Evolutionary conservation across 2,113 vertebrate species (phyloP), one percentile per base, ranked within the genome.

Genomic region (Apodemus sylvaticus): DNA sequence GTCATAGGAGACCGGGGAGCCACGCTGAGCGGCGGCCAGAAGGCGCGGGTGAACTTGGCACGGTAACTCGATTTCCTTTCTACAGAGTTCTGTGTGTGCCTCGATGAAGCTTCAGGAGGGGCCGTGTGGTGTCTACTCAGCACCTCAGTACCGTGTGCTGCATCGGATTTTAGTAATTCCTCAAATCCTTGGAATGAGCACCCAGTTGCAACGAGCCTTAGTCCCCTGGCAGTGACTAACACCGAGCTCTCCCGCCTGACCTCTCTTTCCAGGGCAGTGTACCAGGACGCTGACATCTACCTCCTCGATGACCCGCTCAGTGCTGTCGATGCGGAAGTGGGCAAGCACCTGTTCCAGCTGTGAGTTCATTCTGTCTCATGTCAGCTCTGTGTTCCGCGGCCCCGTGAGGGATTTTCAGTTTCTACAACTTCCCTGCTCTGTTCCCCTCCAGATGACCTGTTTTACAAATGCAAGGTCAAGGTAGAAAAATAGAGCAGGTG

Each of bases 231-330:
- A 5, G 11, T 45, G 26, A 22, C 64, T 10, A 11, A 24, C 3
- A 0, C 42, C 19, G 12, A 20, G 12, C 74, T 81, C 48, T 55
- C 39, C 12, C 0, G 1, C 0, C 73, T 87, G 26, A 91, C 0
- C 51, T 88, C 31, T 73, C 96, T 96, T 96, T 98, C 76, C 45
- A 99, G 99, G 98, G 99, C 99, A 0, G 99, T 99, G 55, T 99
- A 99, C 97, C 99, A 99, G 4, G 99, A 99, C 70, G 99, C 99
- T 34, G 99, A 99, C 93, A 99, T 99, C 98, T 99, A 99, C 97
- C 98, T 99, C 93, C 96, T 99, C 97, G 99, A 99, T 39, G 99
- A 99, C 88, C 99, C 99, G 0, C 98, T 99, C 96, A 99, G 99
- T 76, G 99, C 99, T 1, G 99, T 99, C 4, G 99, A 99, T 97